Evolutionary conservation across 1,140 invertebrate genomes (phyloP).

Genomic region (Caenorhabditis latens): DNA sequence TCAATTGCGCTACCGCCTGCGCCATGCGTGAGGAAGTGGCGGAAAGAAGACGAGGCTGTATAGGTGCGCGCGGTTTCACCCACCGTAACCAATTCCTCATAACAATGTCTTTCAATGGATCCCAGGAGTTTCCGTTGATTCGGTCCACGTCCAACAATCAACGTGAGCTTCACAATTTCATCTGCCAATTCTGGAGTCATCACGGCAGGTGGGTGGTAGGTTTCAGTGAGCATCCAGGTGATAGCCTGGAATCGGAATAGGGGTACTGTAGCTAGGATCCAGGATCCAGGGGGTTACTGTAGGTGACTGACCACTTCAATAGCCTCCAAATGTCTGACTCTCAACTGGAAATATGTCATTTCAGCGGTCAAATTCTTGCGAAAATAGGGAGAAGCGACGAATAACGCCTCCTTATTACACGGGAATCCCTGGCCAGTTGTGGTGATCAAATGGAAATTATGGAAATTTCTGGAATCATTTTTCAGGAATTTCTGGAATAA

Average conservation of each 20-base stretch:
- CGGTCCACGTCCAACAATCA: slow-evolving; percentile 1
- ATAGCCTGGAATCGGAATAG: background rate
- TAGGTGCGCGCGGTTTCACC: too few species aligned
- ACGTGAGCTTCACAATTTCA: background rate
- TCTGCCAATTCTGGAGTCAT: slow-evolving; percentile 22
- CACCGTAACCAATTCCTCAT: slow-evolving; percentile 4
- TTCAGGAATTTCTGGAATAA: background rate
- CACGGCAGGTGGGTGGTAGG: background rate
- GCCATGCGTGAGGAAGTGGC: too few species aligned
- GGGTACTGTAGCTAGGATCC: too few species aligned
- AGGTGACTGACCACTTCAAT: slow-evolving; percentile 14
- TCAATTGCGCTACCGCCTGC: too few species aligned
- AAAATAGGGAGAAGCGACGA: slow-evolving; percentile 18
- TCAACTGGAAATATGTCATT: background rate
- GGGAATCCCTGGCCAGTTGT: background rate
- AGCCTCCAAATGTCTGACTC: background rate
- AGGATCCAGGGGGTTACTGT: too few species aligned
- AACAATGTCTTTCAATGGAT: slow-evolving; percentile 35
- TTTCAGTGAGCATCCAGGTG: slow-evolving; percentile 28
- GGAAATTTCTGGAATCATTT: background rate
- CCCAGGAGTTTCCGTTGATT: background rate
- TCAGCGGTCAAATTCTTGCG: background rate
- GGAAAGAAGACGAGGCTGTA: too few species aligned
- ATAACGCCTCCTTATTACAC: slow-evolving; percentile 16
- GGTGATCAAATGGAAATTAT: slow-evolving; percentile 9